These are phyloP conservation scores for Actinemys pallida DNA, from an alignment of 2,113 vertebrate genomes.

Conservation along the genomic window DNA sequence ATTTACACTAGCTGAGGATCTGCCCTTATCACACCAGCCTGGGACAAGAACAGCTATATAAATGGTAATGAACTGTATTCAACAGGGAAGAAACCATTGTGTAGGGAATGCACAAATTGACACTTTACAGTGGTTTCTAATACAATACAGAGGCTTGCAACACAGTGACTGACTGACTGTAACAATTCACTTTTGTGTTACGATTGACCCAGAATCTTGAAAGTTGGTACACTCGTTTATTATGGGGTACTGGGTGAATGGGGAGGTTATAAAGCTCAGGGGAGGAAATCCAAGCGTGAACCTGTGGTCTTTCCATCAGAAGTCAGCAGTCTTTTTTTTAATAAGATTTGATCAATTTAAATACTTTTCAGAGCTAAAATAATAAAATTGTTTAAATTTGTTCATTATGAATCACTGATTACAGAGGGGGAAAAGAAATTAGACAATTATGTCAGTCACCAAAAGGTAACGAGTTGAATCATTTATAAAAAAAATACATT, in stretches of 20 bases:
- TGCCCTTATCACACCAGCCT: not conserved
- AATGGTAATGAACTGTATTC: not conserved
- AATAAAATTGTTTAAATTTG: not conserved
- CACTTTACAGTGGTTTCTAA: not conserved
- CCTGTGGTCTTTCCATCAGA: not conserved
- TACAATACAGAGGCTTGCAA: not conserved
- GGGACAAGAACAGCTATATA: not conserved
- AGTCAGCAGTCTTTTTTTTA: not conserved
- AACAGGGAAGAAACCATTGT: not conserved
- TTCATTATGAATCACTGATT: not conserved
- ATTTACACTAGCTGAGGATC: rapidly evolving
- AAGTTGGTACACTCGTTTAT: not conserved
- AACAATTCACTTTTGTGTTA: rapidly evolving
- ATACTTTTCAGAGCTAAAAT: not conserved
- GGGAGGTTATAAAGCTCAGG: not conserved
- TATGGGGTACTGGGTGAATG: not conserved
- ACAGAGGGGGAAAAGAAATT: not conserved
- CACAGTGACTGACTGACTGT: not conserved
- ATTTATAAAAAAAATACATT: not conserved
- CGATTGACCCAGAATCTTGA: rapidly evolving
- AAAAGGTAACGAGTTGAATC: rapidly evolving
- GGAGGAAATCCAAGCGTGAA: rapidly evolving
- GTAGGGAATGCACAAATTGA: not conserved
- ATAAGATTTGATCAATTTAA: not conserved
- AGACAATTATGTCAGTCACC: not conserved